Evolutionary conservation across 2,888 invertebrate genomes (phyloP).

Genomic region (Uropetala carovei): DNA sequence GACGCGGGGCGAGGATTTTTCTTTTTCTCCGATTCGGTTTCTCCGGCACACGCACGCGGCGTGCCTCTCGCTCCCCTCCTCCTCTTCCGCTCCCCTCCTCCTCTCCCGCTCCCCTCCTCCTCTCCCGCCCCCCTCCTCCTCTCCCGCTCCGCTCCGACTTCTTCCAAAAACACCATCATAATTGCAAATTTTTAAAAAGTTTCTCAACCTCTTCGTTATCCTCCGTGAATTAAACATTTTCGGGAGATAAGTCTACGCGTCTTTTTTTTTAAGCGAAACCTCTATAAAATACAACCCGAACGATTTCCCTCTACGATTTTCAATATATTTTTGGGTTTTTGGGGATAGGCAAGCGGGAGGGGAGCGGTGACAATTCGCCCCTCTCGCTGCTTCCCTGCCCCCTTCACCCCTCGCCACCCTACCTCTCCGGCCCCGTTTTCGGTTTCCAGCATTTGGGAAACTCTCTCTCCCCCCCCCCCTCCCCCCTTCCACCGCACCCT

Average conservation of each 20-base stretch:
- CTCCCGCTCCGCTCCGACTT: not conserved
- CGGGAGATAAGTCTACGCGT: not conserved
- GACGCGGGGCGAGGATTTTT: not conserved
- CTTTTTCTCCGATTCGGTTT: not conserved
- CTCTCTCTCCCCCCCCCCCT: not conserved
- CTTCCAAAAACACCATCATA: not conserved
- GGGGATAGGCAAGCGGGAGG: not conserved
- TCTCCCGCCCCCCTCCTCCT: not conserved
- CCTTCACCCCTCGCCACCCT: not conserved
- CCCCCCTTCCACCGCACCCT: not conserved
- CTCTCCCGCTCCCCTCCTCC: not conserved
- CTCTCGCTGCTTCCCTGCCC: not conserved
- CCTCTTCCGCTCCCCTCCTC: not conserved
- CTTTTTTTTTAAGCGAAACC: not conserved
- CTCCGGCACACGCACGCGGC: not conserved
- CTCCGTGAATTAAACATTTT: constrained; percentile 19
- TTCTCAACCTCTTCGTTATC: not conserved
- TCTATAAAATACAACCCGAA: not conserved
- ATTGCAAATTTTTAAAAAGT: not conserved
- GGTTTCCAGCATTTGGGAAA: constrained; percentile 32
- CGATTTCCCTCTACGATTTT: not conserved
- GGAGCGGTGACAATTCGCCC: constrained; percentile 1
- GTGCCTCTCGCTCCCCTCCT: not conserved
- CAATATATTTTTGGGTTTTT: not conserved
- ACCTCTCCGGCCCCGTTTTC: constrained; percentile 1